Evolutionary conservation across 2,113 vertebrate species (phyloP), one percentile per base, ranked within the genome.

Genomic region (Oostethus manadensis): DNA sequence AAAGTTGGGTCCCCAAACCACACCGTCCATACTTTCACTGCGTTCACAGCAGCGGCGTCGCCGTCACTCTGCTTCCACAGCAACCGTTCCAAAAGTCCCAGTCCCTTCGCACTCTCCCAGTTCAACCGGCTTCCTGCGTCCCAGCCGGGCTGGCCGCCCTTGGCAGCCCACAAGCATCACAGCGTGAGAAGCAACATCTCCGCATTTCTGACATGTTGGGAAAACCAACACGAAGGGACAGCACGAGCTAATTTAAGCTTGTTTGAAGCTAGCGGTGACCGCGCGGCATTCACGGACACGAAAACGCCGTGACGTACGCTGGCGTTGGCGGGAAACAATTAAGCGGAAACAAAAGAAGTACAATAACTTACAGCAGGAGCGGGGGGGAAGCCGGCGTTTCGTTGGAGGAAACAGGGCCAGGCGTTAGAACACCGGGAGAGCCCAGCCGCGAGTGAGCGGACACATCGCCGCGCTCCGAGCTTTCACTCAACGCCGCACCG

Each of bases 351-450:
- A 22, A 58, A 18, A 18, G 20, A 1, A 54, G 23, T 1, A 1
- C 7, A 16, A 13, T 29, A 59, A 87, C 85, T 87, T 71, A 87
- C 85, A 58, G 61, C 9, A 22, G 58, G 4, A 54, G 61, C 18
- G 48, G 54, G 40, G 56, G 0, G 29, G 59, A 60, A 6, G 68
- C 62, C 54, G 11, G 56, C 62, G 56, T 72, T 76, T 42, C 16
- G 49, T 46, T 57, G 8, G 13, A n/a, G 18, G 14, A 47, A 33
- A n/a, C 51, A 8, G 51, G 35, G 1, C 51, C n/a, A 10, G 68
- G 3, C 38, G 20, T 54, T 40, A 16, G 22, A 14, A 20, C 40
- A 23, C 56, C n/a, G 9, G 3, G 49, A 13, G 58, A 22, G 22
- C 47, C 18, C 42, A 16, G 42, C 4, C 13, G 53, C 62, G 3